Base-by-base conservation (phyloP, 2,113 vertebrate species). In the Phalacrocorax pelagicus region DNA sequence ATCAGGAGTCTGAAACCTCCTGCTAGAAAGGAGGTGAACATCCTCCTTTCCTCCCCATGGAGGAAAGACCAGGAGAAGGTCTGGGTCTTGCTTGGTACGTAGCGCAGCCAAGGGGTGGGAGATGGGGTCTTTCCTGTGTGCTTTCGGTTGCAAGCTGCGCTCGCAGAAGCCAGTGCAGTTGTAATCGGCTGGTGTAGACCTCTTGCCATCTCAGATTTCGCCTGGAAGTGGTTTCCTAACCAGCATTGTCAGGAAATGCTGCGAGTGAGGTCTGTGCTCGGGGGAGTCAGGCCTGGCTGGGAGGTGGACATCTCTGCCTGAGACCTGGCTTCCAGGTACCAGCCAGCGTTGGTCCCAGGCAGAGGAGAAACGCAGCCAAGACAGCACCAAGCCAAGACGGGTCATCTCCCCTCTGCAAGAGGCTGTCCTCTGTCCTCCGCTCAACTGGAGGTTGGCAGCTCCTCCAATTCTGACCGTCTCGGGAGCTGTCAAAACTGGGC, bases 231-330 rank as follows among this genome's bases (percentile, higher is more conserved):
- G 13, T 62, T 83, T 52, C 32, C 73, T 6, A 8, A 24, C 16
- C 59, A 27, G 26, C 51, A 1, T 11, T 0, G 0, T 15, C 42
- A 10, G 55, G 65, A 66, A 19, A 17, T 0, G 11, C 18, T 5
- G 18, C 0, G 7, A 49, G 63, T 1, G 9, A 80, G 67, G 72
- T 66, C 22, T 7, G 1, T 0, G 4, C 6, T 34, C 2, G 0
- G 9, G 21, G 0, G 3, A 16, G 19, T 19, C 27, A 9, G 15
- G 46, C 51, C 34, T 22, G 67, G 12, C 54, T 38, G 55, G 63
- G 65, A 32, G 13, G 3, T 32, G 66, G 74, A 5, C 11, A 13
- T 32, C 59, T 57, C 21, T 55, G 46, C 15, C 2, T 0, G 24
- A 27, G 63, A 4, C 20, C 38, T 52, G 66, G 36, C 47, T 34